Conservation (phyloP, 53 echinoderm and acorn worm species). For the Crossaster papposus region DNA sequence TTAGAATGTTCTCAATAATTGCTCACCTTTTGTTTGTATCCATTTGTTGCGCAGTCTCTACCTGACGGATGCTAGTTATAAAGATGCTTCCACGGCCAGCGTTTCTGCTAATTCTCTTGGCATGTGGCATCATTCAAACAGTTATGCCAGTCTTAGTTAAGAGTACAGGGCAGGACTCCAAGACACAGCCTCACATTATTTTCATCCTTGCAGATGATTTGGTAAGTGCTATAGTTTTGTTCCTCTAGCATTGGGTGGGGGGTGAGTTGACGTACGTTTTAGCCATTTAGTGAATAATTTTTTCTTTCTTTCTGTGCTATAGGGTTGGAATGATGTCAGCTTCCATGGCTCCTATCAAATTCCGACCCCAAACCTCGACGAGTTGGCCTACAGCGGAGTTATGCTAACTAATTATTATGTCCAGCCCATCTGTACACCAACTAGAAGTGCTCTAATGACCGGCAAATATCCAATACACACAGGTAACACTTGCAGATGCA, state of each 20-base stretch:
- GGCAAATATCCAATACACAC: constrained; percentile 70
- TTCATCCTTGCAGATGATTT: constrained; percentile 82
- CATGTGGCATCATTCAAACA: background rate
- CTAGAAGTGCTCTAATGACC: constrained; percentile 67
- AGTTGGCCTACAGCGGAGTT: constrained; percentile 72
- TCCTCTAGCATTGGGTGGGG: too few species aligned
- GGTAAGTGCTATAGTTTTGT: constrained; percentile 41
- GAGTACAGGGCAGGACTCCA: background rate
- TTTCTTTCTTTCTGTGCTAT: background rate
- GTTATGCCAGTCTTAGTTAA: constrained; percentile 26
- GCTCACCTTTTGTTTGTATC: background rate
- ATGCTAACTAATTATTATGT: constrained; percentile 91
- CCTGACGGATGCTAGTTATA: background rate
- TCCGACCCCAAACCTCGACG: constrained; percentile 70
- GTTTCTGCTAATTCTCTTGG: background rate
- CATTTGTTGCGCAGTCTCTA: background rate
- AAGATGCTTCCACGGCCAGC: background rate
- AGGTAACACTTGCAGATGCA: constrained; percentile 32
- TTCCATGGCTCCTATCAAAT: constrained; percentile 89
- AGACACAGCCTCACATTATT: constrained; percentile 66
- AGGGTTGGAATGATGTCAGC: constrained; percentile 99
- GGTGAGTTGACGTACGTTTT: too few species aligned
- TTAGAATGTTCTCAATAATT: too few species aligned
- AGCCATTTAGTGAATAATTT: background rate
- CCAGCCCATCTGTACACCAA: constrained; percentile 67